Percentiles rank a stretch among this genome's conserved stretches.
phyloP scores from a whole-genome alignment of 2,888 invertebrate genomes.

The Cephus sareptanus region DNA sequence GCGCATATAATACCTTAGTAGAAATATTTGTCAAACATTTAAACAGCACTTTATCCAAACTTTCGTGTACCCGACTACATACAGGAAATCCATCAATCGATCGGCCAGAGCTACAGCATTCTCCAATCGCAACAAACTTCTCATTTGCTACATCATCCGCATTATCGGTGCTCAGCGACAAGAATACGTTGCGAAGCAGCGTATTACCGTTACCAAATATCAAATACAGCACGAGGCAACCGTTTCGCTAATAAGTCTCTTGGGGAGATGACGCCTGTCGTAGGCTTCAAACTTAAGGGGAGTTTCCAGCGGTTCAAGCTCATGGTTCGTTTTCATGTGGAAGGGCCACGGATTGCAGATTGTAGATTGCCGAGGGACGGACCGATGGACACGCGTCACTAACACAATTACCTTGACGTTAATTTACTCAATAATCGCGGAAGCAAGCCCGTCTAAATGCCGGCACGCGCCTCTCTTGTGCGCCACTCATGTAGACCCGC shows the following conservation, averaged over 20 bases:
- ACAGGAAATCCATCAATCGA: neutral
- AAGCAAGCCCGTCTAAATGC: conserved; percentile 55
- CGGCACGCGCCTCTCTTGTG: conserved; percentile 49
- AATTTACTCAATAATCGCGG: conserved; percentile 64
- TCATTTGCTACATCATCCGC: conserved; percentile 25
- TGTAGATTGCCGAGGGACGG: conserved; percentile 2
- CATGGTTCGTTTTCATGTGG: neutral
- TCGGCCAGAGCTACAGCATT: neutral
- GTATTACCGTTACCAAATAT: conserved; percentile 32
- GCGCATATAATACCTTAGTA: neutral
- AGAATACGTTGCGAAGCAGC: conserved; percentile 24
- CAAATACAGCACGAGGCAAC: conserved; percentile 6
- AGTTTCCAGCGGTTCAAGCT: neutral
- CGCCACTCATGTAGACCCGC: neutral
- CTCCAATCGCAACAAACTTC: conserved; percentile 18
- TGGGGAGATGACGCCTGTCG: conserved; percentile 34
- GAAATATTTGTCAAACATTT: neutral
- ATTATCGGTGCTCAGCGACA: conserved; percentile 35
- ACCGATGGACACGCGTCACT: conserved; percentile 57
- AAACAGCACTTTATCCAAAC: neutral
- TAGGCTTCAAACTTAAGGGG: conserved; percentile 31
- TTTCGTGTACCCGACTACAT: neutral
- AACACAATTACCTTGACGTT: conserved; percentile 61
- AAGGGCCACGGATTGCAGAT: neutral
- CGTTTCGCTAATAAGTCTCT: conserved; percentile 53